phyloP scores from a whole-genome alignment of 2,888 invertebrate species.

The Bimastos eiseni region DNA sequence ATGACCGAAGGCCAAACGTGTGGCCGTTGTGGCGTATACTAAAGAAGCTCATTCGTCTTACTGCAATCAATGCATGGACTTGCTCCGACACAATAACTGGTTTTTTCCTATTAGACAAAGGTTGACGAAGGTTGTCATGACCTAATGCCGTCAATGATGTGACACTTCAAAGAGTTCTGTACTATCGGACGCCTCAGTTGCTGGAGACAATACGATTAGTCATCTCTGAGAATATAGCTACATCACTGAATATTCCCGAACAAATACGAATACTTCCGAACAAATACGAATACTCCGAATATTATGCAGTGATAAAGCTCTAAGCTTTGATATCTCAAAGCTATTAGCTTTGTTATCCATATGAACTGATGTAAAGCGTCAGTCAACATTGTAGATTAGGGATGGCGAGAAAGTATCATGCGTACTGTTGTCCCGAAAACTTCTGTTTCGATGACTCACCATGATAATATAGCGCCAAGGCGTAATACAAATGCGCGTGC shows the following conservation, averaged over 20 bases:
- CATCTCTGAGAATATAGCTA: neutral
- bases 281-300: too few species aligned
- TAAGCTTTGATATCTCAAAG: neutral
- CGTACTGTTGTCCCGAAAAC: too few species aligned
- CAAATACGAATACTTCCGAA: neutral
- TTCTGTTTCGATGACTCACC: too few species aligned
- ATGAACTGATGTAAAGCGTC: neutral
- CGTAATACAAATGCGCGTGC: too few species aligned
- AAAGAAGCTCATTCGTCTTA: neutral
- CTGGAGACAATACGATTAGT: neutral
- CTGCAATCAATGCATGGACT: neutral
- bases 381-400: neutral
- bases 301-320: neutral
- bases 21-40: too few species aligned
- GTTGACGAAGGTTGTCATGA: neutral
- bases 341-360: neutral
- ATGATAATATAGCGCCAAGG: too few species aligned
- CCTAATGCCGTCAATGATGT: neutral
- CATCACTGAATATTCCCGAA: neutral
- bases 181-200: neutral
- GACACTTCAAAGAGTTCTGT: neutral
- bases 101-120: neutral
- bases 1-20: neutral
- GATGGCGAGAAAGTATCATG: neutral
- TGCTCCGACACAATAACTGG: neutral